Percentiles rank a stretch among this genome's conserved stretches.
These are phyloP conservation scores for Malurus leucopterus DNA, from an alignment of 2,797 vertebrate genomes.

Conservation along the genomic window DNA sequence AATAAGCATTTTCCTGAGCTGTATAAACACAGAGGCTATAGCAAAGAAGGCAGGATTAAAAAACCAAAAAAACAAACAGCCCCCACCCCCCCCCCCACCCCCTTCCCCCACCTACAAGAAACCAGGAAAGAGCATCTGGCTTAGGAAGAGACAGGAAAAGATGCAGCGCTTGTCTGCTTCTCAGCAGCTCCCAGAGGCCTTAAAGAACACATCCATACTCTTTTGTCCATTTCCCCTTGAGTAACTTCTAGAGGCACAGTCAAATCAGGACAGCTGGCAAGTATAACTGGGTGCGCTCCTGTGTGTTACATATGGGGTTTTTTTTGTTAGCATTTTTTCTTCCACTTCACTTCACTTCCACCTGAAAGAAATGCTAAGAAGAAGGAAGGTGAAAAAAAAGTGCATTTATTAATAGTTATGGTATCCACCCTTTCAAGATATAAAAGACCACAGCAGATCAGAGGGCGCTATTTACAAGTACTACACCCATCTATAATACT, in stretches of 20 bases:
- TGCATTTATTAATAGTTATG: not conserved
- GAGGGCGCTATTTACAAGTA: not conserved
- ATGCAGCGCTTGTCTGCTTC: not conserved
- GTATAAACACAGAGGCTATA: not conserved
- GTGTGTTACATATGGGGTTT: not conserved
- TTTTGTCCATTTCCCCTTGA: not conserved
- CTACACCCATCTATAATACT: not conserved
- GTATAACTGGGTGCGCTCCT: not conserved
- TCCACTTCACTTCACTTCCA: not conserved
- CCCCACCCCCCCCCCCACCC: fast-evolving
- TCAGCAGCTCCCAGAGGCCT: not conserved
- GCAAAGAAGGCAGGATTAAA: not conserved
- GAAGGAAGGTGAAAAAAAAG: not conserved
- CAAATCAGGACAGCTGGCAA: slow-evolving; percentile 3
- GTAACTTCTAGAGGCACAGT: not conserved
- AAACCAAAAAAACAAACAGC: fast-evolving
- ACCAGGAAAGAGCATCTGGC: not conserved
- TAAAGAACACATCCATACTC: not conserved
- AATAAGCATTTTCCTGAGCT: not conserved
- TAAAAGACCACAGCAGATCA: not conserved
- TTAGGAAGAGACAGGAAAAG: not conserved
- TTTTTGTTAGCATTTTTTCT: not conserved
- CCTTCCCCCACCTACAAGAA: fast-evolving
- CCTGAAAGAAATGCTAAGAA: not conserved
- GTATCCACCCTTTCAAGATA: not conserved